Evolutionary conservation across 2,113 vertebrate species (phyloP).

Genomic region (Pachycephala philippinensis): DNA sequence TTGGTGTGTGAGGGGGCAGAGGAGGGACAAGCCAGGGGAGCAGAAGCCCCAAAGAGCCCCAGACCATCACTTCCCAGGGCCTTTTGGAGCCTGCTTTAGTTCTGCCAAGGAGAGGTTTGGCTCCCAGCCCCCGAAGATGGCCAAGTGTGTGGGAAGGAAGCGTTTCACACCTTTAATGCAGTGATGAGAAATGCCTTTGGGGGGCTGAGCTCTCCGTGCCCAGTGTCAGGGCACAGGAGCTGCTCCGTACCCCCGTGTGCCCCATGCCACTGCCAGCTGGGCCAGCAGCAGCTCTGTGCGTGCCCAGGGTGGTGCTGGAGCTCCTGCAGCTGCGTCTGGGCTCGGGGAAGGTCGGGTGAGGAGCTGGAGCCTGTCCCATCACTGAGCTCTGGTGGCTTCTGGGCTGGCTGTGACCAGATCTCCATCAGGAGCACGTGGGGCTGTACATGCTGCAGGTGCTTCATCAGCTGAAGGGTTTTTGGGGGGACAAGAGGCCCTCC

Average conservation of each 20-base stretch:
- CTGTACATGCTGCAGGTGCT: not conserved
- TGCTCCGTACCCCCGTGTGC: fast-evolving
- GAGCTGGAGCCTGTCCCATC: fast-evolving
- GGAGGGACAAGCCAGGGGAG: not conserved
- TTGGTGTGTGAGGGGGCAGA: not conserved
- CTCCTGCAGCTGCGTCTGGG: not conserved
- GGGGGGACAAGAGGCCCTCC: not conserved
- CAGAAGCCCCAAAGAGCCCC: not conserved
- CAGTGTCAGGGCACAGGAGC: fast-evolving
- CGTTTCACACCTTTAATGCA: not conserved
- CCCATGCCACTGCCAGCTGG: not conserved
- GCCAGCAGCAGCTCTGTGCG: fast-evolving
- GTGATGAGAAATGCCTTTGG: not conserved
- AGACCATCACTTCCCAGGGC: not conserved
- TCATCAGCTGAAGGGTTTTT: too few relatives aligned
- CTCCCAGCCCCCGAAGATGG: not conserved
- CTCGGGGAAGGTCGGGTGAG: not conserved
- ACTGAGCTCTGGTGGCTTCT: not conserved
- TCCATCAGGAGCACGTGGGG: not conserved
- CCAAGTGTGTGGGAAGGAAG: not conserved
- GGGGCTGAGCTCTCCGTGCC: not conserved
- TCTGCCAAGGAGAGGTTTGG: not conserved
- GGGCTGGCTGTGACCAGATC: not conserved
- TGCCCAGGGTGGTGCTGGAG: not conserved
- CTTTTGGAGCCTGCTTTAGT: not conserved